Base-by-base conservation (phyloP, 2,113 vertebrate genomes). In the Oxyura jamaicensis region DNA sequence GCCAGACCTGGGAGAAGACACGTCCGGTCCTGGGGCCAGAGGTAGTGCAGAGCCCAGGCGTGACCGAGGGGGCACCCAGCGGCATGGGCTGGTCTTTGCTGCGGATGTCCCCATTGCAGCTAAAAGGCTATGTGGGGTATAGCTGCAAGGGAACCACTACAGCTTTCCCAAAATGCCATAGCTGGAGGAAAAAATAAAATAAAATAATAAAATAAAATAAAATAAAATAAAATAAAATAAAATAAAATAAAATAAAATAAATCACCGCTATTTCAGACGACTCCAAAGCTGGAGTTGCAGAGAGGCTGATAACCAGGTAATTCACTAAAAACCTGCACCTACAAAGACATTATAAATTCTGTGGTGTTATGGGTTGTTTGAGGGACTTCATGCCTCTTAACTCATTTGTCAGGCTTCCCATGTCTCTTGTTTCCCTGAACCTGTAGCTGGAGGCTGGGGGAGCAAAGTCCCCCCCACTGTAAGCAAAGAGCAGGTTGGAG, bases 31-130 rank as follows among this genome's bases (percentile, higher is more conserved):
- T 11, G 20, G 46, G 46, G 46, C 8, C 46, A 22, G 20, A 22
- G 29, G 14, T 15, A 36, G 36, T 23, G 36, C 8, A 12, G 14
- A 14, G 7, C 18, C 36, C 55, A 7, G 0, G 0, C 6, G 1
- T 53, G n/a, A 76, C 36, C 42, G n/a, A 52, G 50, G n/a, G 69
- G 10, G 12, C 14, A 29, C 10, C 13, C 58, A 66, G 3, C 5
- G 3, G 44, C 56, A 71, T 12, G 19, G 66, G 7, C 28, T 7
- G 6, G 25, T 29, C 29, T 19, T 63, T 1, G 1, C 52, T 75
- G n/a, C 3, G 0, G 36, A 72, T 62, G 46, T 20, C 10, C 5
- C 8, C 63, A 10, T 1, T 63, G 18, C 19, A 75, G 17, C 62
- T 88, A 23, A 74, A 63, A 62, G 44, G 5, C 2, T 39, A 46